Evolutionary conservation across 2,113 vertebrate species (phyloP), one percentile per base, ranked within the genome.

Genomic region (Puma concolor): DNA sequence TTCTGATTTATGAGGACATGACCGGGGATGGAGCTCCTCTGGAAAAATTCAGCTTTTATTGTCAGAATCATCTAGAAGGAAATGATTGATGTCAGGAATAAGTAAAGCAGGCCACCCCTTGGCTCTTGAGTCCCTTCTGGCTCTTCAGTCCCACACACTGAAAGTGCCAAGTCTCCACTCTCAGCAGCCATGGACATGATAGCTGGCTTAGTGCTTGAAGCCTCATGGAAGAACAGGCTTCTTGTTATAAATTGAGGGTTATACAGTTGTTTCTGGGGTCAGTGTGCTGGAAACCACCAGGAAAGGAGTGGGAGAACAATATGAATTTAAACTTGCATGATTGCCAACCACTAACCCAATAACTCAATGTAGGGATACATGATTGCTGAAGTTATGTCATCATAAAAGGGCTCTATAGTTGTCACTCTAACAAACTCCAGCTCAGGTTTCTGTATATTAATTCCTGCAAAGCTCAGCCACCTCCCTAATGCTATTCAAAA

Each of bases 1-100:
- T 87, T 87, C 50, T 88, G 90, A 94, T 96, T 96, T 97, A 97
- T 84, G 92, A 95, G 66, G 95, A 77, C 64, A n/a, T 91, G 88
- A 95, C 76, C 76, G n/a, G 57, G 64, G 90, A 81, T 72, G 67
- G 83, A 48, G 60, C 33, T 66, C 38, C 36, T 44, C 71, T 94
- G 88, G 95, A 88, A 84, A 88, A 91, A 57, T 10, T 87, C 76
- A 64, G 33, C 36, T 97, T 27, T 92, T 88, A 50, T 41, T 91
- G 84, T 94, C 88, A 77, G 94, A 88, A 85, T 85, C 77, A 88
- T 96, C 88, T 66, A 41, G 64, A 80, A 95, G 69, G 64, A 92
- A 88, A 72, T 82, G 88, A 96, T 57, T 85, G 52, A 92, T 94
- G 67, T 52, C 66, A 85, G 57, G 31, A 91, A 60, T 81, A 94